Base-by-base conservation (phyloP, 1,140 invertebrate species). In the Akabosia matsudoensis region DNA sequence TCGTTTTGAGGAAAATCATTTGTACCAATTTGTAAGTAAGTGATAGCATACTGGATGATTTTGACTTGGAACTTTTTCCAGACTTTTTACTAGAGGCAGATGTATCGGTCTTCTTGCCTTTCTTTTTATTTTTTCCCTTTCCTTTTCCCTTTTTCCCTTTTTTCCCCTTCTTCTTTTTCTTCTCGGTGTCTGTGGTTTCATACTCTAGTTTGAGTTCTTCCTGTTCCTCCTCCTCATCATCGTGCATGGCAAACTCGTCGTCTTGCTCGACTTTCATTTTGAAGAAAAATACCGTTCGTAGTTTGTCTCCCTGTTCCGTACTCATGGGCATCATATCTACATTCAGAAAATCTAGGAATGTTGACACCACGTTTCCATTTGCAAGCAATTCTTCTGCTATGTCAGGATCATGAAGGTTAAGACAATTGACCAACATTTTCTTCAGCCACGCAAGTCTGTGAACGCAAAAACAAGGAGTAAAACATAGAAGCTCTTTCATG, bases 221-320 rank as follows among this genome's bases (percentile, higher is more conserved):
- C 45, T 76, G 61, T 37, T 77, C 79, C 37, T 79, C 74, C 37
- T 77, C 77, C 24, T 70, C 56, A 33, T 76, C 74, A 18, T 73
- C 74, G 7, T 73, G 74, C 0, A 71, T 61, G 18, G 37, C 74
- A 0, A 70, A 73, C 0, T 56, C 52, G 22, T 56, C 24, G 18
- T 77, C 75, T 28, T 54, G 61, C 16, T 74, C 75, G 1, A 72
- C 33, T 0, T 86, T 86, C 0, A 88, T 88, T 79, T 87, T 87
- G 82, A 88, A 89, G 75, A 89, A 85, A 67, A 85, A 87, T 75
- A 88, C 83, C 31, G 86, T 77, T 76, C 82, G 82, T 22, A 75
- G 74, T 67, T 82, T 84, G 0, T 83, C 78, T 1, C 82, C 72
- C 13, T 83, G 82, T 16, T 79, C 70, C 22, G 78, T 78, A 18